Evolutionary conservation across 2,797 vertebrate species (phyloP).

Genomic region (Smutsia temminckii): DNA sequence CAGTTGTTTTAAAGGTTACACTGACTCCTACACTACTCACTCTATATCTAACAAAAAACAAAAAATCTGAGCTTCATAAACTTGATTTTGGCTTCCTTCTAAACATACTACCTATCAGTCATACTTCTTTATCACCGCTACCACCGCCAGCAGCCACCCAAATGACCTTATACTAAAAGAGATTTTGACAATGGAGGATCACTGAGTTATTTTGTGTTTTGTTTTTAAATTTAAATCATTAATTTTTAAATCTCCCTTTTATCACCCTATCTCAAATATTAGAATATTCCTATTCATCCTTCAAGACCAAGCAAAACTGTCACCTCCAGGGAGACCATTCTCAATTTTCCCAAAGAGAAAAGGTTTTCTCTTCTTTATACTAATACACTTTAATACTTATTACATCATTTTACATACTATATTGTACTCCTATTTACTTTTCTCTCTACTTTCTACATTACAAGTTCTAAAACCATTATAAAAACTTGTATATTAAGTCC

Average conservation of each 20-base stretch:
- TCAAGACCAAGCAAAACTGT: background rate
- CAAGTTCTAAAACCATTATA: background rate
- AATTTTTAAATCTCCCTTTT: background rate
- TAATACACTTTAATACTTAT: background rate
- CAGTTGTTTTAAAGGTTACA: background rate
- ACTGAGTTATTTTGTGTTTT: background rate
- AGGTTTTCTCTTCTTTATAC: background rate
- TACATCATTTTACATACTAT: background rate
- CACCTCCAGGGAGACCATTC: background rate
- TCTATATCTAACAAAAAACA: background rate
- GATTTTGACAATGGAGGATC: constrained; percentile 13
- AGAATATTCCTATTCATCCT: background rate
- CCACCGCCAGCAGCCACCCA: background rate
- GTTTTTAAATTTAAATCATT: background rate
- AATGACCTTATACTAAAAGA: background rate
- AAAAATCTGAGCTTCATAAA: no score
- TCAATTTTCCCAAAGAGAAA: background rate
- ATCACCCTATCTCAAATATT: background rate
- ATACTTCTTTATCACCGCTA: background rate
- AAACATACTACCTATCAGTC: background rate
- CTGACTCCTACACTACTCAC: background rate
- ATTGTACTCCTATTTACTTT: background rate
- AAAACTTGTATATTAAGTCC: background rate
- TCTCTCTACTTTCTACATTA: background rate
- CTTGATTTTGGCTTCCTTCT: background rate